Base-by-base conservation (phyloP, 2,113 vertebrate species). In the Eurystomus gularis region DNA sequence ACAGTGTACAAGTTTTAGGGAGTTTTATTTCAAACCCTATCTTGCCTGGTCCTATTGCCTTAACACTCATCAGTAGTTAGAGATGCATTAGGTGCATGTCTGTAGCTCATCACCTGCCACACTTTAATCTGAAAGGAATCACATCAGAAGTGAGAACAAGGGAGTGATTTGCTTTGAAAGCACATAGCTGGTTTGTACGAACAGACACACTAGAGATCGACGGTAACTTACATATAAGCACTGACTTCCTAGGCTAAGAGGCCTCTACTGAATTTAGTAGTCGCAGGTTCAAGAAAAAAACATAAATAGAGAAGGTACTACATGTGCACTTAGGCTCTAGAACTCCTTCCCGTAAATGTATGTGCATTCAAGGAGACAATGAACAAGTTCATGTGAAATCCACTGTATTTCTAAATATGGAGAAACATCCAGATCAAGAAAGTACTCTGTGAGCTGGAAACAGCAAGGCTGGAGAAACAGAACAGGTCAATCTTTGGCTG, bases 161-260 rank as follows among this genome's bases (percentile, higher is more conserved):
- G 31, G 13, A 24, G 7, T 7, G 31, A 46, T 46, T 68, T 51
- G 4, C 39, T 83, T 72, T 55, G 25, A 65, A 86, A 55, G 8
- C 6, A 14, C 13, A 2, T 31, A 28, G 25, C 18, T 82, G 46
- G n/a, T 40, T 21, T 54, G 14, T 64, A 26, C 2, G 3, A 55
- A 21, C 24, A 76, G 40, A 29, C 12, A 65, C 1, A 13, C 5
- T 23, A 33, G 48, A 35, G 25, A 31, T 44, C 17, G 6, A 21
- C 25, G 31, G 13, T 31, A 17, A 39, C 37, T 55, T 29, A 29
- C 23, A 17, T 14, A 39, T 10, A 75, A 48, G 17, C 1, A 52
- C 1, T 1, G 0, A 42, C 3, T 65, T 5, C 5, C 6, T 8
- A 28, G 8, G 14, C 17, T 60, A 39, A 11, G 18, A 70, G 24